phyloP scores from a whole-genome alignment of 2,113 vertebrate genomes.

The Megaceryle torquata region DNA sequence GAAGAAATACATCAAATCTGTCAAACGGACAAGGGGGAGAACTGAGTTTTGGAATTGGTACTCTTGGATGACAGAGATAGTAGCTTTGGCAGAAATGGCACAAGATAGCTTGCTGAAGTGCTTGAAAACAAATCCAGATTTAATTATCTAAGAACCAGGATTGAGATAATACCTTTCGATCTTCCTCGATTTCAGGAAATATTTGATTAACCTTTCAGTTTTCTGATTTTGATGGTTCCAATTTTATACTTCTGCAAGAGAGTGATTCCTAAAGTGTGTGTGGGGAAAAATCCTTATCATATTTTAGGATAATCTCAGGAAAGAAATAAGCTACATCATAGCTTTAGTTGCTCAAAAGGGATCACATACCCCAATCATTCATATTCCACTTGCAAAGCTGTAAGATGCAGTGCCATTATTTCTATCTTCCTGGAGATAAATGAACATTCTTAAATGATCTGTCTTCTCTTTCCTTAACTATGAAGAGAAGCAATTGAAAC shows the following conservation, averaged over 20 bases:
- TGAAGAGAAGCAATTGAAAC: neutral
- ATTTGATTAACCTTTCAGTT: neutral
- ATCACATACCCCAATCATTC: neutral
- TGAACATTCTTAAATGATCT: neutral
- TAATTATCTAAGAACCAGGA: neutral
- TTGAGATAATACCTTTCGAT: neutral
- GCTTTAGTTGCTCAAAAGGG: constrained; percentile 6
- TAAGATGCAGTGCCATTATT: neutral
- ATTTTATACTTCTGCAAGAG: neutral
- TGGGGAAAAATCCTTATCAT: neutral
- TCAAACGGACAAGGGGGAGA: neutral
- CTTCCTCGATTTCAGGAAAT: neutral
- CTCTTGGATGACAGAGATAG: neutral
- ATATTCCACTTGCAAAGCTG: constrained; percentile 28
- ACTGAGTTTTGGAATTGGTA: neutral
- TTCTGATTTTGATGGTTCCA: neutral
- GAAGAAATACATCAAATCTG: neutral
- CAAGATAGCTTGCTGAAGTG: neutral
- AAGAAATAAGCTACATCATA: neutral
- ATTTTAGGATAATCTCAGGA: constrained; percentile 16
- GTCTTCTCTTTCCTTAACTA: constrained; percentile 3
- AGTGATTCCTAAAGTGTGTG: neutral
- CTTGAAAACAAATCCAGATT: constrained; percentile 28
- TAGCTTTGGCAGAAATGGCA: neutral
- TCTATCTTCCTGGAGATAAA: constrained; percentile 35